Evolutionary conservation across 2,797 vertebrate species (phyloP).

Genomic region (Poecilia gillii): DNA sequence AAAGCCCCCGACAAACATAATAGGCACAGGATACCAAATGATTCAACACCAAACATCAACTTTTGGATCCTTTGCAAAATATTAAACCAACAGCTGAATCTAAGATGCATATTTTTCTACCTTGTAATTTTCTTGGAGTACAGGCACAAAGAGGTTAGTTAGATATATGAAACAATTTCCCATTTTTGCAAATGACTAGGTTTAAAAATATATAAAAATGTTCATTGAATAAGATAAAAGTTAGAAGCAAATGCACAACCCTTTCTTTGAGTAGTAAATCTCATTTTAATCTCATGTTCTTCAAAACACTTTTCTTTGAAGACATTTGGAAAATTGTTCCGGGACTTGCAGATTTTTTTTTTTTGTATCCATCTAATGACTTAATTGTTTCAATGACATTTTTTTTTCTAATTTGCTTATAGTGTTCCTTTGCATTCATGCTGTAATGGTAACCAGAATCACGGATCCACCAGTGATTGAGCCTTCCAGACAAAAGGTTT

Average conservation of each 20-base stretch:
- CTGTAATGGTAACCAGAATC: neutral
- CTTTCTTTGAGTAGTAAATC: neutral
- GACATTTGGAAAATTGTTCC: neutral
- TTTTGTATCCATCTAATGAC: neutral
- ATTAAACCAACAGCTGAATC: neutral
- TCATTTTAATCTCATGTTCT: neutral
- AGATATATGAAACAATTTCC: neutral
- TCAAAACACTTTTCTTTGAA: neutral
- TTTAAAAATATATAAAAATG: neutral
- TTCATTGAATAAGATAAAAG: neutral
- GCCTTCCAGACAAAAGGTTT: neutral
- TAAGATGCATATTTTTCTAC: neutral
- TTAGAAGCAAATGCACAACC: neutral
- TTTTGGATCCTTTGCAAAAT: neutral
- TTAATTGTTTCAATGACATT: no score
- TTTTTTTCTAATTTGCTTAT: no score
- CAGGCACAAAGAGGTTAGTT: neutral
- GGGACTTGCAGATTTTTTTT: neutral
- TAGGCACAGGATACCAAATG: conserved; percentile 12
- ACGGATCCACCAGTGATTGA: neutral
- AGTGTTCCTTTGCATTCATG: no score
- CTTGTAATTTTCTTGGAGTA: neutral
- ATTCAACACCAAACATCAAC: no score
- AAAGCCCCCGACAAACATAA: conserved; percentile 12
- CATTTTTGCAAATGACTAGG: neutral